Base-by-base conservation (phyloP, 2,113 vertebrate genomes). In the Pyrgilauda ruficollis region DNA sequence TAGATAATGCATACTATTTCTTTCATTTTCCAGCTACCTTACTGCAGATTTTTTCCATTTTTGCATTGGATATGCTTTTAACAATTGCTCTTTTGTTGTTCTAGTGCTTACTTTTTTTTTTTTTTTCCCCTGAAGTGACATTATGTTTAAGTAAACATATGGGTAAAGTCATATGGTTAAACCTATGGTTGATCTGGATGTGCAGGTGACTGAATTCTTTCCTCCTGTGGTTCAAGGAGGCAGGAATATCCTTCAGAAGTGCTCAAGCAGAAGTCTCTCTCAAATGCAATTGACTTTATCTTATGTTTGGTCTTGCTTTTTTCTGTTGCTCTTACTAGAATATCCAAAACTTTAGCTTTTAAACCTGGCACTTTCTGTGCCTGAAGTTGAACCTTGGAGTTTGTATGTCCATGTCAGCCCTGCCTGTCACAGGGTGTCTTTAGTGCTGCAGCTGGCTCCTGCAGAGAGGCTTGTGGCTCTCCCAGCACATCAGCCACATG, bases 41-140 rank as follows among this genome's bases (percentile, higher is more conserved):
- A 37, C 9, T n/a, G 31, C n/a, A 39, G 56, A 8, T 4, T 13
- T 19, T 28, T 93, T 74, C 31, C 2, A 56, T 24, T 70, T 55
- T 79, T 68, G 30, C 16, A 37, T 6, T 74, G 33, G 8, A n/a
- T 43, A 31, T 69, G 2, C 43, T 59, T 92, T 74, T 87, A 75
- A 55, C 2, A 55, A 12, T 33, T 74, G 6, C 5, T 35, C 11
- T 52, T 41, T 69, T 80, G 21, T 56, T 73, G 26, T 64, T 27
- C n/a, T 39, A 27, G 6, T 43, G 24, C 5, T 3, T 24, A 1
- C 0, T 13, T 13, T 41, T 41, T 35, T 26, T 17, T 33, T 9
- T 43, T 63, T 64, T 50, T 82, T n/a, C 9, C 37, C 37, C 33
- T n/a, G 5, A 53, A 76, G 19, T 52, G 19, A 10, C 2, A 15